These are phyloP conservation scores for Nemotelus pantherinus DNA, from an alignment of 2,888 invertebrate genomes.

Conservation along the genomic window DNA sequence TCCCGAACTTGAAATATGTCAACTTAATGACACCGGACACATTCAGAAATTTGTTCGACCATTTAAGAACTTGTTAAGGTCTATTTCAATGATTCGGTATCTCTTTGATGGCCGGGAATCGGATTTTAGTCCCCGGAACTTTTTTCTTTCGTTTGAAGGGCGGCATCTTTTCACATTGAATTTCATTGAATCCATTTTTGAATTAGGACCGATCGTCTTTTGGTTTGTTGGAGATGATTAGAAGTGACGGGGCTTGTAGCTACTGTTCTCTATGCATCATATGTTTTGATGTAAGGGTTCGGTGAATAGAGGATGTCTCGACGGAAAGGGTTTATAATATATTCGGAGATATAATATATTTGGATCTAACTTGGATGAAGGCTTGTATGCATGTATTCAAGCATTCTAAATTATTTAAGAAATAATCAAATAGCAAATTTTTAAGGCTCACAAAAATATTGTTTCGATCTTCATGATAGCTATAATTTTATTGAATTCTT, in stretches of 20 bases:
- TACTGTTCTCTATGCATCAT: neutral
- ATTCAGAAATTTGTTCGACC: constrained; percentile 50
- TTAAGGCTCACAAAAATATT: no score
- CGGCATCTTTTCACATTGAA: constrained; percentile 30
- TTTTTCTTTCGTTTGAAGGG: constrained; percentile 37
- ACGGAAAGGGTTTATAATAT: no score
- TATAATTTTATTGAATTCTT: no score
- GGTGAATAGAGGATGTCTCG: no score
- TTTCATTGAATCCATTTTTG: constrained; percentile 17
- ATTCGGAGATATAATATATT: no score
- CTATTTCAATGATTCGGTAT: constrained; percentile 45
- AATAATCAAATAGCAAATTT: no score
- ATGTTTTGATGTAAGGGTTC: no score
- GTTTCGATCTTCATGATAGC: no score
- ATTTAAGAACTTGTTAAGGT: constrained; percentile 50
- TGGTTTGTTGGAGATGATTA: constrained; percentile 10
- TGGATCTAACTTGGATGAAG: no score
- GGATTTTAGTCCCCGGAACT: neutral
- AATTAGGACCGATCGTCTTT: neutral
- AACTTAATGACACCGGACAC: constrained; percentile 47
- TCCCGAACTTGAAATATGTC: neutral
- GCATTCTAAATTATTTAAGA: no score
- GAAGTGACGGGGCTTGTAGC: constrained; percentile 16
- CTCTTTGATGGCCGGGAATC: constrained; percentile 2
- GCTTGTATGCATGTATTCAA: no score